A percentile compares a stretch with the other conserved stretches of the same genome.
These are phyloP conservation scores for Dipodomys ordii DNA, from an alignment of 2,113 vertebrate genomes.

Conservation along the genomic window DNA sequence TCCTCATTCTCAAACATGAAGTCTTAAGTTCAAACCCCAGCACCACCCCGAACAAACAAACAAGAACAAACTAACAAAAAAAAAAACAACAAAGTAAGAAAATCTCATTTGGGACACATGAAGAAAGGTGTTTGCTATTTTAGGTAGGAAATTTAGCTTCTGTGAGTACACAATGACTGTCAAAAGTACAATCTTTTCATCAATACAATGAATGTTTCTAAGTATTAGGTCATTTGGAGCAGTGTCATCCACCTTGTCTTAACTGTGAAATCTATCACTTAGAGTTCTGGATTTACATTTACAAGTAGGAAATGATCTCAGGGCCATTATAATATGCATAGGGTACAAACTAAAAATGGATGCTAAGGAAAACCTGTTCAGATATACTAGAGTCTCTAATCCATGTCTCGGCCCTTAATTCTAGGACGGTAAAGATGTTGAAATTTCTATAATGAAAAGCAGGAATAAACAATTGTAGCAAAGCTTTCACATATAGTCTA, in stretches of 20 bases:
- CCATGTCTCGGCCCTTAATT: not conserved
- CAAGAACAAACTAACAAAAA: too few relatives aligned
- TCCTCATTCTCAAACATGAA: too few relatives aligned
- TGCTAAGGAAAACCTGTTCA: not conserved
- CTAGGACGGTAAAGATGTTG: not conserved
- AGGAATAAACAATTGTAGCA: not conserved
- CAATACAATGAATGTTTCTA: too few relatives aligned
- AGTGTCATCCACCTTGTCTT: not conserved
- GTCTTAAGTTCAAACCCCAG: too few relatives aligned
- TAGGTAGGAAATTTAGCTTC: too few relatives aligned
- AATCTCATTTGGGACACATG: too few relatives aligned
- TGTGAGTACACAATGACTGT: too few relatives aligned
- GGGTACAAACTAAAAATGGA: too few relatives aligned
- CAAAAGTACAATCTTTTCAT: too few relatives aligned
- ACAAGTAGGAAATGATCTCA: not conserved
- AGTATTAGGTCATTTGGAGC: not conserved
- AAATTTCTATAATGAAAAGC: not conserved
- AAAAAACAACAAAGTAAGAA: too few relatives aligned
- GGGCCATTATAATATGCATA: not conserved
- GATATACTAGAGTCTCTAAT: not conserved
- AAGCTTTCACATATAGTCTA: not conserved
- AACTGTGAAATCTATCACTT: not conserved
- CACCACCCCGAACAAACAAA: too few relatives aligned
- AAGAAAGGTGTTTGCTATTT: too few relatives aligned
- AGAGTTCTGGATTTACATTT: not conserved